Conservation (phyloP, 2,888 invertebrate species). For the Aleiodes leptofemur region DNA sequence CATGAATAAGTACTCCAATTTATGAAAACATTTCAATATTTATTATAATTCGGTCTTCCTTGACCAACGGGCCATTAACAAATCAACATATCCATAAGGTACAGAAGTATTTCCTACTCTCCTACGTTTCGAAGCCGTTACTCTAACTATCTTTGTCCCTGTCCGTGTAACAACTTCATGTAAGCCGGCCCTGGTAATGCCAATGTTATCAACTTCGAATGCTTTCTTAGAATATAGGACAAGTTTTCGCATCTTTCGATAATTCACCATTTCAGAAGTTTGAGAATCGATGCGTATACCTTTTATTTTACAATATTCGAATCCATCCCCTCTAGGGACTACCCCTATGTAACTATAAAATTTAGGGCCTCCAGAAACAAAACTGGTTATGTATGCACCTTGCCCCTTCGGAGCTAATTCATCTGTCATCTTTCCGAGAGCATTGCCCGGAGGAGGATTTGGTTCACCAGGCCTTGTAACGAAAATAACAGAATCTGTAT, state of each 20-base stretch:
- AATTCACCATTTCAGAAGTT: not conserved
- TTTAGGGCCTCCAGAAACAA: not conserved
- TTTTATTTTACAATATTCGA: conserved; percentile 3
- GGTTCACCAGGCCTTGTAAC: not conserved
- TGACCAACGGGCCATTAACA: too few relatives aligned
- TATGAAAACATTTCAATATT: too few relatives aligned
- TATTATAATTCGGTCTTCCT: too few relatives aligned
- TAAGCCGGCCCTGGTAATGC: too few relatives aligned
- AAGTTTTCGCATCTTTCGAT: not conserved
- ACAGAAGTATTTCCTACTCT: too few relatives aligned
- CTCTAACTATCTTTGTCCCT: too few relatives aligned
- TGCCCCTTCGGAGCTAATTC: not conserved
- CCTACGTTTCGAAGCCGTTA: too few relatives aligned
- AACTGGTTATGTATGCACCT: not conserved
- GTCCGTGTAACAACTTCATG: too few relatives aligned
- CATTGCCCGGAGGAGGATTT: not conserved
- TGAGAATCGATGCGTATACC: not conserved
- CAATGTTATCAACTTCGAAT: not conserved
- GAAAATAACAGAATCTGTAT: not conserved
- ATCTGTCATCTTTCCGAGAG: not conserved
- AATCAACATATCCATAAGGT: too few relatives aligned
- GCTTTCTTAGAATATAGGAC: not conserved
- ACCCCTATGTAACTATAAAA: not conserved
- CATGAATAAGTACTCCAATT: too few relatives aligned
- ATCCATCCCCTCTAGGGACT: not conserved